A percentile compares a stretch with the other conserved stretches of the same genome.
phyloP scores from a whole-genome alignment of 2,113 vertebrate genomes.

The Stegastes partitus region DNA sequence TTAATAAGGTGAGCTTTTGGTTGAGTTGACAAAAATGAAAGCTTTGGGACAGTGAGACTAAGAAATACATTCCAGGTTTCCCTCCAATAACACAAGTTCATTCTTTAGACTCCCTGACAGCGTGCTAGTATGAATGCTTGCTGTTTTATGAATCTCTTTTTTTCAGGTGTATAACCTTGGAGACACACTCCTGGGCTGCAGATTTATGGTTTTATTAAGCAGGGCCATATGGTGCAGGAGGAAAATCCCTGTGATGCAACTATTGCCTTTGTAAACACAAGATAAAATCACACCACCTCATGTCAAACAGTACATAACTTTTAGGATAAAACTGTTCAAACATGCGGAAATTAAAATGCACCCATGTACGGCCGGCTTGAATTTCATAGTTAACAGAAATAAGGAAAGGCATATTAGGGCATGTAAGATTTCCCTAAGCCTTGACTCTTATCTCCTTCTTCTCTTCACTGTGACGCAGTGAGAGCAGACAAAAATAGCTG shows the following conservation, averaged over 20 bases:
- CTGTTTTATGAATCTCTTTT: not conserved
- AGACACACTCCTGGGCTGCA: not conserved
- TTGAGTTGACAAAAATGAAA: not conserved
- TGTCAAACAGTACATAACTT: not conserved
- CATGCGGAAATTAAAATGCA: not conserved
- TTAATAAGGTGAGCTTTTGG: not conserved
- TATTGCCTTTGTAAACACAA: slow-evolving; percentile 22
- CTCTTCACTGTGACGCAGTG: slow-evolving; percentile 68
- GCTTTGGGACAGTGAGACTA: too few relatives aligned
- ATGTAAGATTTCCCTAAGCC: slow-evolving; percentile 63
- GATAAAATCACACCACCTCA: not conserved
- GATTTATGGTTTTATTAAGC: slow-evolving; percentile 43
- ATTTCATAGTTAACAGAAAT: slow-evolving; percentile 21
- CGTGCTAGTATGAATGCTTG: not conserved
- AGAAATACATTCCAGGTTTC: not conserved
- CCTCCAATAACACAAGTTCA: not conserved
- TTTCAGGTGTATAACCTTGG: not conserved
- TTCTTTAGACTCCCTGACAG: not conserved
- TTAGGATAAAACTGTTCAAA: slow-evolving; percentile 14
- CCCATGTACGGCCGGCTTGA: not conserved
- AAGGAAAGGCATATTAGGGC: slow-evolving; percentile 34
- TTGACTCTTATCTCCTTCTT: slow-evolving; percentile 59
- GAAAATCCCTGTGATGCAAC: slow-evolving; percentile 19
- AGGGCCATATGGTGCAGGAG: slow-evolving; percentile 18
- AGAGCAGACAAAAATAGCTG: slow-evolving; percentile 71